Conservation (phyloP, 1,140 invertebrate genomes). For the Bombus difficillimus region DNA sequence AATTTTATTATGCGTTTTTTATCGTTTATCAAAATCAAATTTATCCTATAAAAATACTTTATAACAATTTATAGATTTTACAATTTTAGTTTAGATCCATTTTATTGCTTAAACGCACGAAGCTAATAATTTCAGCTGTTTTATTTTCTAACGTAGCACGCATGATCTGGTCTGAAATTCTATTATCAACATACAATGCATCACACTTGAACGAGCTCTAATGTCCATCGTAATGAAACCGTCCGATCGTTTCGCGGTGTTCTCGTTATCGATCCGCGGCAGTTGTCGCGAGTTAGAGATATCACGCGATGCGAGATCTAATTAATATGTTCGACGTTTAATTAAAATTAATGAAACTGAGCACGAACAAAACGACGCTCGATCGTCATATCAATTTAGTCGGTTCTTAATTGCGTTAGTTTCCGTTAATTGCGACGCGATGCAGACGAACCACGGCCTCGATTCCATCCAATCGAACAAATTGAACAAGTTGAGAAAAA, state of each 20-base stretch:
- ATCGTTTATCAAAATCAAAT: too few species aligned
- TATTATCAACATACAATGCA: not conserved
- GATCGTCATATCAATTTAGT: slow-evolving; percentile 18
- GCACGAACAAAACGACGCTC: not conserved
- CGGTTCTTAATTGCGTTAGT: not conserved
- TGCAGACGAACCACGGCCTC: not conserved
- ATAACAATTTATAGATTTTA: not conserved
- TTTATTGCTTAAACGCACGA: too few species aligned
- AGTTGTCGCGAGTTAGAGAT: not conserved
- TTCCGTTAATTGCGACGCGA: not conserved
- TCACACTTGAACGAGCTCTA: not conserved
- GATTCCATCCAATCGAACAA: not conserved
- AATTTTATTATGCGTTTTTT: too few species aligned
- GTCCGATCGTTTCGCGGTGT: not conserved
- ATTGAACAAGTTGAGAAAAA: not conserved
- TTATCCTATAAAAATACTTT: too few species aligned
- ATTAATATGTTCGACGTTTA: slow-evolving; percentile 41
- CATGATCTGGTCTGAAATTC: slow-evolving; percentile 13
- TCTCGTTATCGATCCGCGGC: not conserved
- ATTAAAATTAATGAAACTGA: slow-evolving; percentile 48
- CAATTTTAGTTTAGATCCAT: not conserved
- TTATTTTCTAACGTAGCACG: not conserved
- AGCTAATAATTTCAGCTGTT: not conserved
- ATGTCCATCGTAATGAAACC: not conserved
- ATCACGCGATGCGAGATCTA: not conserved